A percentile compares a stretch with the other conserved stretches of the same genome.
These are phyloP conservation scores for Ibycter americanus DNA, from an alignment of 2,797 vertebrate species.

Conservation along the genomic window DNA sequence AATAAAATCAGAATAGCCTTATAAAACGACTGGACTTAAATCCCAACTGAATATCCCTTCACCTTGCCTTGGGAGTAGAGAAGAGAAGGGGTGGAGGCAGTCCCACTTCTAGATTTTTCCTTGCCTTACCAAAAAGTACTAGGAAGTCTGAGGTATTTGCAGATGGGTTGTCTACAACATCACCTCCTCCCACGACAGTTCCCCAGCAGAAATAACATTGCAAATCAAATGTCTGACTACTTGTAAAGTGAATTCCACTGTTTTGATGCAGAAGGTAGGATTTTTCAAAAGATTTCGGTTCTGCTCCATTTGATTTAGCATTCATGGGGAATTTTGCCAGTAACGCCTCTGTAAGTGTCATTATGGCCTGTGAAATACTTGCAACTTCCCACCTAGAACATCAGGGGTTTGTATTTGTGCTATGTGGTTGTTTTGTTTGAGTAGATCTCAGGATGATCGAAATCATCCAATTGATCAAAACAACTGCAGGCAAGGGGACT, in stretches of 20 bases:
- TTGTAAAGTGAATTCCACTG: not conserved
- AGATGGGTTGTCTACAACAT: not conserved
- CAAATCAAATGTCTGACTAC: not conserved
- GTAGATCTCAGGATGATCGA: not conserved
- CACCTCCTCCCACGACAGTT: not conserved
- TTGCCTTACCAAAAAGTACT: not conserved
- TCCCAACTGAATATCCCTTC: not conserved
- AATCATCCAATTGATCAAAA: not conserved
- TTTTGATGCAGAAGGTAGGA: not conserved
- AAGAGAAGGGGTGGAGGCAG: not conserved
- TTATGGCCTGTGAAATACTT: not conserved
- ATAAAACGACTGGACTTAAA: not conserved
- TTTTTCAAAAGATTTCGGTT: not conserved
- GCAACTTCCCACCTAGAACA: not conserved
- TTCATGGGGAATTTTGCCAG: not conserved
- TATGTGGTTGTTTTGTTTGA: not conserved
- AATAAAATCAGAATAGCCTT: not conserved
- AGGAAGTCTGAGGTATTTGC: not conserved
- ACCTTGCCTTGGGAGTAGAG: accelerated
- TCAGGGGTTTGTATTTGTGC: not conserved
- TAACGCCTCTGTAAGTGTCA: not conserved
- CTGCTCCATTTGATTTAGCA: not conserved
- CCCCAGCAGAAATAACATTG: not conserved
- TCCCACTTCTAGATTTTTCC: not conserved
- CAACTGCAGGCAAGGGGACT: not conserved